Percentiles rank a stretch among this genome's conserved stretches.
phyloP scores from a whole-genome alignment of 1,140 invertebrate genomes.

The Sycophila sp. region DNA sequence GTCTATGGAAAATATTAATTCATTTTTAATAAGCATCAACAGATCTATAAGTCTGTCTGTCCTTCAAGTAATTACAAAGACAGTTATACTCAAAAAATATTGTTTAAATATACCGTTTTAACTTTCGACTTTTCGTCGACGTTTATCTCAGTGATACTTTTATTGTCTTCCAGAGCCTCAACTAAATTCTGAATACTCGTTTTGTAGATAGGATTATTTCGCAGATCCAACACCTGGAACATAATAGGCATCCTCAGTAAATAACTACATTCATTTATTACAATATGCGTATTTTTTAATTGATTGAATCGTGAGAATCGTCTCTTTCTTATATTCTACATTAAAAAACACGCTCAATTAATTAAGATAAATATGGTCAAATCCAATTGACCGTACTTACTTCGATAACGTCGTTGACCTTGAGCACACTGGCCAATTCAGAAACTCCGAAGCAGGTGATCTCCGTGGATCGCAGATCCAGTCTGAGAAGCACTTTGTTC shows the following conservation, averaged over 20 bases:
- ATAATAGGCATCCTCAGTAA: no score
- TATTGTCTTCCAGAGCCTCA: constrained; percentile 21
- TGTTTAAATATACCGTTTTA: constrained; percentile 12
- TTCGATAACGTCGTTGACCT: constrained; percentile 17
- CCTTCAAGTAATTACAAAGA: background rate
- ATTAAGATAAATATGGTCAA: no score
- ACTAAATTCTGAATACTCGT: constrained; percentile 6
- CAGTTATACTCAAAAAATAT: no score
- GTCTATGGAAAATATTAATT: background rate
- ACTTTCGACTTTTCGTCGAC: constrained; percentile 33
- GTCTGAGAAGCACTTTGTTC: constrained; percentile 4
- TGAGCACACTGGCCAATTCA: constrained; percentile 13
- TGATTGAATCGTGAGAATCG: no score
- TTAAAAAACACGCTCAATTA: no score
- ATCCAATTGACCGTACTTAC: no score
- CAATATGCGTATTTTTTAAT: background rate
- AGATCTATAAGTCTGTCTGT: no score
- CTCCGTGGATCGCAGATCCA: constrained; percentile 5
- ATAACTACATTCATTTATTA: background rate
- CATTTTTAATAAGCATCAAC: background rate
- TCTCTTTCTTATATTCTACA: no score
- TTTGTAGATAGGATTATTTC: constrained; percentile 34
- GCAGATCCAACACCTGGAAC: constrained; percentile 22
- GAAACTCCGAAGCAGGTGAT: constrained; percentile 26
- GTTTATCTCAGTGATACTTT: constrained; percentile 6